phyloP scores from a whole-genome alignment of 1,140 invertebrate genomes.

The Solenopsis fugax region DNA sequence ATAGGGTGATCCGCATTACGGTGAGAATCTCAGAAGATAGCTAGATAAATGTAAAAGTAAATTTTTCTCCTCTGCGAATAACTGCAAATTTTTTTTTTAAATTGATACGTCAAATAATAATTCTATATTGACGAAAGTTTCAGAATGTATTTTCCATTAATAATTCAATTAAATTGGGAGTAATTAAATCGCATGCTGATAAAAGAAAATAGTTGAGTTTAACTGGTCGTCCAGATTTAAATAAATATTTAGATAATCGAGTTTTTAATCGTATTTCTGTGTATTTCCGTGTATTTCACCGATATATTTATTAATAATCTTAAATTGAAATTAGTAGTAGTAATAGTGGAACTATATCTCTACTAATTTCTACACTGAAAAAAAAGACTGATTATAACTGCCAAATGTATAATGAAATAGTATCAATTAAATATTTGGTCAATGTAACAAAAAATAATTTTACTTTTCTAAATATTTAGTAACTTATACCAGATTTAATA shows the following conservation, averaged over 20 bases:
- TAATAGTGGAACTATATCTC: too few species aligned
- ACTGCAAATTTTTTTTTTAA: not conserved
- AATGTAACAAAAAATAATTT: too few species aligned
- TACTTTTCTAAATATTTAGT: too few species aligned
- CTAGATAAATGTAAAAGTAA: constrained; percentile 42
- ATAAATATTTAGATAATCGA: constrained; percentile 11
- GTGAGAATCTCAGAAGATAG: constrained; percentile 31
- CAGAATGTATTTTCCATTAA: not conserved
- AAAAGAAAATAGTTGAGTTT: not conserved
- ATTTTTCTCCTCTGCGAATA: not conserved
- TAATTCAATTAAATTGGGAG: not conserved
- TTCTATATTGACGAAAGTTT: not conserved
- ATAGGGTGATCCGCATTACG: constrained; percentile 39
- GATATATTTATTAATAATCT: not conserved
- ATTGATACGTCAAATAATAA: not conserved
- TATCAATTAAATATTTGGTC: too few species aligned
- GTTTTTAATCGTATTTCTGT: not conserved
- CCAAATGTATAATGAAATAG: too few species aligned
- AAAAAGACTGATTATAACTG: too few species aligned
- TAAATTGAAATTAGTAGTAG: not conserved
- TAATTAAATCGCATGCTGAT: not conserved
- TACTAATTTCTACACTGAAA: too few species aligned
- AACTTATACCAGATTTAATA: too few species aligned
- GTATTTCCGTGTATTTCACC: not conserved
- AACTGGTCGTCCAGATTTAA: not conserved